Evolutionary conservation across 64 coral and sea anemone genomes (phyloP).

Genomic region (Platygyra sinensis): DNA sequence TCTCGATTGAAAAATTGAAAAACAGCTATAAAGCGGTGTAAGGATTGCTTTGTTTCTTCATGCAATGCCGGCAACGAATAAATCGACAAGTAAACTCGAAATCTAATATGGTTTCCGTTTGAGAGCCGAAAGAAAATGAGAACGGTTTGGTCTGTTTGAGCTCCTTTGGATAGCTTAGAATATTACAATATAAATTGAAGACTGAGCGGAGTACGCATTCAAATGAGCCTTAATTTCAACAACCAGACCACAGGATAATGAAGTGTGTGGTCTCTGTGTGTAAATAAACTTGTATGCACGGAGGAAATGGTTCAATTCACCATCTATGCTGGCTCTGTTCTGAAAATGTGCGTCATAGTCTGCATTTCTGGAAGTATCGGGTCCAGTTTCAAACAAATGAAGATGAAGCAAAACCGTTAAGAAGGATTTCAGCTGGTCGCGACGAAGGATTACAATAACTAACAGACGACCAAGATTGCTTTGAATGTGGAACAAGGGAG

Average conservation of each 20-base stretch:
- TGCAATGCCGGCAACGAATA: not conserved
- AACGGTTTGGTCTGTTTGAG: not conserved
- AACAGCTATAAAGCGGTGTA: not conserved
- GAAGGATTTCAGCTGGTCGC: conserved; percentile 37
- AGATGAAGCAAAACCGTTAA: conserved; percentile 29
- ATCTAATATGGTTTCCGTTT: not conserved
- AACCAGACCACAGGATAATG: not conserved
- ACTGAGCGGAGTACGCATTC: not conserved
- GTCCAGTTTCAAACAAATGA: conserved; percentile 18
- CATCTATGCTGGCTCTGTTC: not conserved
- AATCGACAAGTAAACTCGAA: not conserved
- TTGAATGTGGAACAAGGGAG: conserved; percentile 33
- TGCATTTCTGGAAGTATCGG: conserved; percentile 30
- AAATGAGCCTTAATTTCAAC: not conserved
- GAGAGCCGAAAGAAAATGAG: not conserved
- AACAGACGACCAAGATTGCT: conserved; percentile 55
- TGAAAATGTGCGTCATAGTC: conserved; percentile 30
- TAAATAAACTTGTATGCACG: not conserved
- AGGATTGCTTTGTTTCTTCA: not conserved
- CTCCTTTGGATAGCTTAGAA: not conserved
- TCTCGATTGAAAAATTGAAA: conserved; percentile 3
- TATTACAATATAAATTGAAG: not conserved
- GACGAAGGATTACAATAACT: conserved; percentile 45
- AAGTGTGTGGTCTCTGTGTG: conserved; percentile 5
- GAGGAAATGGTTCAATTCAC: not conserved